Evolutionary conservation across 2,113 vertebrate species (phyloP).

Genomic region (Syngnathus floridae): DNA sequence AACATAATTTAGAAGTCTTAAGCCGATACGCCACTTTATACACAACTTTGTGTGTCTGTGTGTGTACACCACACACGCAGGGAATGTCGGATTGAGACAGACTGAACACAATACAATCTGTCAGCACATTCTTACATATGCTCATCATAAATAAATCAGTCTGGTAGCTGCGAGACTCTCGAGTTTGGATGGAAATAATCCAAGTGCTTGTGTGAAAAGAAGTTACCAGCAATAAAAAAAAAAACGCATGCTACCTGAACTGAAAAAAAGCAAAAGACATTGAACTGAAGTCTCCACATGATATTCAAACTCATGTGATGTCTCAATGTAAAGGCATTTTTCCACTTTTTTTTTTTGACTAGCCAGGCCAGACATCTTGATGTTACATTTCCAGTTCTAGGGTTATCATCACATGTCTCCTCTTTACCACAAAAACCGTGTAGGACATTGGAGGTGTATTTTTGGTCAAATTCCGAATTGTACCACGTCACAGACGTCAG

Average conservation of each 20-base stretch:
- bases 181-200: not conserved
- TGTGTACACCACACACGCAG: not conserved
- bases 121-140: slow-evolving; percentile 8
- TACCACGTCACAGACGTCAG: not conserved
- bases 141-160: slow-evolving; percentile 21
- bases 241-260: too few species aligned
- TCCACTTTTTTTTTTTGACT: not conserved
- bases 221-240: not conserved
- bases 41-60: not conserved
- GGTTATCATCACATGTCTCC: not conserved
- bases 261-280: not conserved
- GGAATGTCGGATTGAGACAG: slow-evolving; percentile 17
- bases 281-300: not conserved
- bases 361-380: not conserved
- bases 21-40: not conserved
- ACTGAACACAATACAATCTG: slow-evolving; percentile 8
- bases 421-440: not conserved
- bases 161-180: slow-evolving; percentile 5
- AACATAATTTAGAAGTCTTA: not conserved
- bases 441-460: not conserved
- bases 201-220: not conserved
- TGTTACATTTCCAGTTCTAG: not conserved
- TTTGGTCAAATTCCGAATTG: not conserved
- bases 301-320: not conserved
- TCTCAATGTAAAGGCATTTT: not conserved